Percentiles rank a stretch among this genome's conserved stretches.
These are phyloP conservation scores for Glaucomys volans DNA, from an alignment of 2,113 vertebrate species.

Conservation along the genomic window DNA sequence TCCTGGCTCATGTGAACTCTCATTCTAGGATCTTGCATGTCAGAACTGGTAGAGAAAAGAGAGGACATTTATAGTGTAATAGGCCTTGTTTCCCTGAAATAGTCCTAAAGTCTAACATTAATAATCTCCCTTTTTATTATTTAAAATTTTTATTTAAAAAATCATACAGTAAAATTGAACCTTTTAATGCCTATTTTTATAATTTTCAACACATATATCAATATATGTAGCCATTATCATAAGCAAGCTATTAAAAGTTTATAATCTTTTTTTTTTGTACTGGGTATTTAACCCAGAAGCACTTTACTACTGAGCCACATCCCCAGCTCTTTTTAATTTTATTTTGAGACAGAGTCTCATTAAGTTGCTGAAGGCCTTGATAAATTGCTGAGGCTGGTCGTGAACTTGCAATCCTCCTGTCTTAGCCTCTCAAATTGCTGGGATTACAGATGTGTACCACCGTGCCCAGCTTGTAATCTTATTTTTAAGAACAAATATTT, in stretches of 20 bases:
- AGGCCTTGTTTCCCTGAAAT: background rate
- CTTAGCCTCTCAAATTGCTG: too few species aligned
- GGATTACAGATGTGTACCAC: too few species aligned
- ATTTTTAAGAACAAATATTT: conserved; percentile 57
- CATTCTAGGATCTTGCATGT: background rate
- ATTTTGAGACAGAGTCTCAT: too few species aligned
- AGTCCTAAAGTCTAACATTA: conserved; percentile 48
- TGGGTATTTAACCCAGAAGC: too few species aligned
- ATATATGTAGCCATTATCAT: background rate
- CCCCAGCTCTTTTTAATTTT: too few species aligned
- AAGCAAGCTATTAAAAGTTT: background rate
- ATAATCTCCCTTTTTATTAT: background rate
- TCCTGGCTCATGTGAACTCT: conserved; percentile 3
- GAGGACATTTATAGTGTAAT: background rate
- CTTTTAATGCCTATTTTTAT: background rate
- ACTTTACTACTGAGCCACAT: too few species aligned
- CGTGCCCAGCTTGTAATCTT: too few species aligned
- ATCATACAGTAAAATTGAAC: background rate
- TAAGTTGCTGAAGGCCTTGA: too few species aligned
- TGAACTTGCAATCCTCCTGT: too few species aligned
- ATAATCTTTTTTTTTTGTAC: background rate
- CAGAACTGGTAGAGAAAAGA: background rate
- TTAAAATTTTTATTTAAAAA: background rate
- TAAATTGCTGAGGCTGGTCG: too few species aligned
- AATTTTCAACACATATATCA: conserved; percentile 1